Base-by-base conservation (phyloP, 92 coral and sea anemone genomes). In the Galaxea fascicularis region DNA sequence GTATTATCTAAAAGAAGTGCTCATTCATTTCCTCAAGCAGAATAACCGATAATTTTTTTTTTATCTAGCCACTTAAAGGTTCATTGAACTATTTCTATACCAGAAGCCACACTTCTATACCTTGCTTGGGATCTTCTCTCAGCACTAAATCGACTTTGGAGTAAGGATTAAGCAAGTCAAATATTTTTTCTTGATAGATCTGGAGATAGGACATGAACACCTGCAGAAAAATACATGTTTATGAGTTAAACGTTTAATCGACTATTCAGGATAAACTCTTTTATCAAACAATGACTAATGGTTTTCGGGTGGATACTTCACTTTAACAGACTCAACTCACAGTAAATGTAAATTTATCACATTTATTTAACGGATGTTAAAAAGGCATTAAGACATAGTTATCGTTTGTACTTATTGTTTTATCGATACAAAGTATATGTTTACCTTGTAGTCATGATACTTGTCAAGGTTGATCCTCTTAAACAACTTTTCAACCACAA, bases 111-210 rank as follows among this genome's bases (percentile, higher is more conserved):
- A 35, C 2, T 31, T 4, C 0, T 12, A 0, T 90, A 94, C 98
- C 98, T 87, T 88, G 79, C 73, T 87, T 87, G 16, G 98, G 98
- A 82, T 94, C 95, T 65, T 94, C 98, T 82, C 98, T 69, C 29
- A 94, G 82, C 69, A 84, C 78, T 84, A 94, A 80, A 60, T 94
- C 98, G 16, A 92, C 87, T 74, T 87, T 94, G 82, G 90, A 87
- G 65, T 92, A 88, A 20, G 93, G 81, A 69, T 94, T 94, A 27
- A 94, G 90, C 57, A 94, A 73, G 76, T 94, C 98, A 27, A 62
- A 89, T 75, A 94, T 92, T 84, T 94, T 94, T 65, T 94, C 98
- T 70, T 94, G 98, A 71, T 94, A 94, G 85, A 94, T 94, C 77
- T 94, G 98, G 29, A 94, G 85, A 56, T 94, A 94, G 8, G 98